Base-by-base conservation (phyloP, 2,888 invertebrate species). In the Volucella inflata region DNA sequence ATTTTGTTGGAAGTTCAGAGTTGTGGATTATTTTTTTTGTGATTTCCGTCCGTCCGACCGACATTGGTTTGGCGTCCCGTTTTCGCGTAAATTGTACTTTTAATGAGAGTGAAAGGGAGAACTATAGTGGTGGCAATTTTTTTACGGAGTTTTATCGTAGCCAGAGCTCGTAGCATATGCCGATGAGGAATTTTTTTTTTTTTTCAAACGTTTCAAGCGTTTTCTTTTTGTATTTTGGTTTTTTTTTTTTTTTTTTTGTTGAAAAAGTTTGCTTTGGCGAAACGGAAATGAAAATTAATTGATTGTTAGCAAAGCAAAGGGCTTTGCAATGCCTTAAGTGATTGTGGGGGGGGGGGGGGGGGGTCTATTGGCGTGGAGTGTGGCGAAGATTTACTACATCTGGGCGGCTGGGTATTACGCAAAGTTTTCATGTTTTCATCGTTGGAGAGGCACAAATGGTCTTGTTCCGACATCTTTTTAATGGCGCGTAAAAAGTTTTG, bases 401-500 rank as follows among this genome's bases (percentile, higher is more conserved):
- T 30, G 30, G 30, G 30, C 30, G 30, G 30, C 30, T 30, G 30
- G 30, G 38, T 65, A 36, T 44, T 67, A 59, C 51, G 53, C 50
- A 42, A 46, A 81, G 38, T 64, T 46, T 40, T n/a, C 48, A 57
- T 72, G 67, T 71, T 60, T 64, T 72, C n/a, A 1, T 36, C 14
- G 30, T 30, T 12, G 10, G 55, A 10, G 46, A 72, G 68, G 78
- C 84, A 80, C 38, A 53, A 71, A 38, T 60, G 11, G 53, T 71
- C 75, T 71, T 84, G 75, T 71, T 84, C 36, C 17, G 36, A 14
- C 30, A 59, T 44, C 1, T 30, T 76, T 75, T 84, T 79, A 84
- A 84, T 79, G 84, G 84, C 84, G 84, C 84, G 84, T 76, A 84
- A 84, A 84, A 84, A 65, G 42, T 62, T 75, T 51, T 84, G 16